A percentile compares a stretch with the other conserved stretches of the same genome.
phyloP scores from a whole-genome alignment of 2,888 invertebrate genomes.

The Leptothorax acervorum region DNA sequence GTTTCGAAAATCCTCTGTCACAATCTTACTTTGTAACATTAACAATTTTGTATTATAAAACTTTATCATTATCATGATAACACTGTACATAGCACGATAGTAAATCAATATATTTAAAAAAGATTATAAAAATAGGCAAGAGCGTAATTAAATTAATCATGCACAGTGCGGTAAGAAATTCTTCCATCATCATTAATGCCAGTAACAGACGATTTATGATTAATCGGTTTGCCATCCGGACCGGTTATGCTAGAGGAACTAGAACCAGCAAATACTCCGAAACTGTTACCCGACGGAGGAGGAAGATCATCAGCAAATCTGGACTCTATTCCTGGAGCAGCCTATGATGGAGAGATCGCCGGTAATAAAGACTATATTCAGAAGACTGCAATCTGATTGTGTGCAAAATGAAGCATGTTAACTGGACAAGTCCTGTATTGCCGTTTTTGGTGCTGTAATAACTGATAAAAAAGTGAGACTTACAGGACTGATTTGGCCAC shows the following conservation, averaged over 20 bases:
- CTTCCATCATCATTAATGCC: slow-evolving; percentile 92
- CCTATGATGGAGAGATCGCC: slow-evolving; percentile 66
- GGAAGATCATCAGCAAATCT: slow-evolving; percentile 79
- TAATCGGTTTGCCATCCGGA: slow-evolving; percentile 87
- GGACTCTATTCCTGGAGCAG: slow-evolving; percentile 77
- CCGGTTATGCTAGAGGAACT: slow-evolving; percentile 87
- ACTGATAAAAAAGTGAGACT: slow-evolving; percentile 50
- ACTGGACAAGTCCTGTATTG: neutral
- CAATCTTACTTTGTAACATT: neutral
- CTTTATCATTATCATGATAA: neutral
- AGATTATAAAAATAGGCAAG: neutral
- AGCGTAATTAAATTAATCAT: slow-evolving; percentile 77
- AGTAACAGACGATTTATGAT: slow-evolving; percentile 88
- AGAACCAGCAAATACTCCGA: slow-evolving; percentile 89
- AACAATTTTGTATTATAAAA: slow-evolving; percentile 19
- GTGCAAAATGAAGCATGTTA: slow-evolving; percentile 15
- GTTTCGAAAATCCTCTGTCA: neutral
- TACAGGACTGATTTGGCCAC: slow-evolving; percentile 79
- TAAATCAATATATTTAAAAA: neutral
- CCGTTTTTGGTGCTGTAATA: neutral
- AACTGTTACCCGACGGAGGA: slow-evolving; percentile 81
- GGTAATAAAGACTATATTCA: neutral
- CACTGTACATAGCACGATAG: neutral
- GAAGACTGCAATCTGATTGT: neutral
- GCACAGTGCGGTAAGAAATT: slow-evolving; percentile 88